A percentile compares a stretch with the other conserved stretches of the same genome.
phyloP scores from a whole-genome alignment of 2,113 vertebrate genomes.

The Carlito syrichta region DNA sequence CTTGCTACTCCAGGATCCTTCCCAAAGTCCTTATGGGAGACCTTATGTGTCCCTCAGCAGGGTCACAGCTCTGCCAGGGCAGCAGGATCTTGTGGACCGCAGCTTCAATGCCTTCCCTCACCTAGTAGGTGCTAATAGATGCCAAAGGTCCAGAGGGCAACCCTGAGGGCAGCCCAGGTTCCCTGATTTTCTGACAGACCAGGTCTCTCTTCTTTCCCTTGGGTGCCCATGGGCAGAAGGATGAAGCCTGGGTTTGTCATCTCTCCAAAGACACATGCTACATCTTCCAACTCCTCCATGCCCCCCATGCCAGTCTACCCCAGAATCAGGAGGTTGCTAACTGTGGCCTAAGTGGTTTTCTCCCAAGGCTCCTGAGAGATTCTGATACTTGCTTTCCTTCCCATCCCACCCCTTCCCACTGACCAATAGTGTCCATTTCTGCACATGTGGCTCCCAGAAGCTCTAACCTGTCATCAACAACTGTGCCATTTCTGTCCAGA shows the following conservation, averaged over 20 bases:
- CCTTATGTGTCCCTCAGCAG: not conserved
- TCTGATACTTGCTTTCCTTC: not conserved
- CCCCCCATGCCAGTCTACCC: accelerated
- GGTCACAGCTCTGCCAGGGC: not conserved
- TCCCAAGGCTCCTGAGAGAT: not conserved
- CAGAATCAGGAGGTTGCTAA: not conserved
- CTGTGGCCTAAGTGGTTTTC: not conserved
- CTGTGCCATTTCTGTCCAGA: not conserved
- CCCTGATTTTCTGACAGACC: not conserved
- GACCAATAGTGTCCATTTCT: not conserved
- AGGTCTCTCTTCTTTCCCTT: not conserved
- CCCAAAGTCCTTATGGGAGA: not conserved
- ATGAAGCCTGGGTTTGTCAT: not conserved
- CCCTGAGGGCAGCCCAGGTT: not conserved
- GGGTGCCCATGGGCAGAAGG: not conserved
- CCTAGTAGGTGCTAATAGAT: not conserved
- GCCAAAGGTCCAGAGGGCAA: not conserved
- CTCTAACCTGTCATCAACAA: not conserved
- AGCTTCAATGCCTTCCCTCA: not conserved
- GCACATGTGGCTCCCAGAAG: not conserved
- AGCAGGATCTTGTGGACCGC: not conserved
- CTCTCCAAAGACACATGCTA: not conserved
- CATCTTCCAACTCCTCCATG: not conserved
- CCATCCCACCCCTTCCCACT: not conserved
- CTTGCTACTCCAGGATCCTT: not conserved